Percentiles rank a stretch among this genome's conserved stretches.
These are phyloP conservation scores for Drosophila suboccidentalis DNA, from an alignment of 2,888 invertebrate genomes.

Conservation along the genomic window DNA sequence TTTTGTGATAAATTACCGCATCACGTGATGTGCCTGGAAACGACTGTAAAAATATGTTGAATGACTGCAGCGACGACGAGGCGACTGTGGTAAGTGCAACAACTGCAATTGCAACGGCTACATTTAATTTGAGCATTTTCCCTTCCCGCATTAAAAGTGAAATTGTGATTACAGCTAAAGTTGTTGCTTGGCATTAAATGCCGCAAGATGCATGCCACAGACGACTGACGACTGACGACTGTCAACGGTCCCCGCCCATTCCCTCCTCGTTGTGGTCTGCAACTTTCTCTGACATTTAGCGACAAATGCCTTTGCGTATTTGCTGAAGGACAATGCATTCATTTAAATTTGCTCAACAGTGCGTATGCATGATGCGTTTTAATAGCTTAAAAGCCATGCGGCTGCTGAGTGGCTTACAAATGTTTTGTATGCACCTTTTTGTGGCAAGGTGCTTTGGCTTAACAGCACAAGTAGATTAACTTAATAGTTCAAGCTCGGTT, in stretches of 20 bases:
- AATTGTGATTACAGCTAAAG: conserved; percentile 61
- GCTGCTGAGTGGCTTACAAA: conserved; percentile 39
- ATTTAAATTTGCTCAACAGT: conserved; percentile 56
- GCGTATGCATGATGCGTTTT: conserved; percentile 60
- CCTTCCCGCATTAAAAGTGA: conserved; percentile 51
- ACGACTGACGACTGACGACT: conserved; percentile 16
- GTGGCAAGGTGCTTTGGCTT: conserved; percentile 4
- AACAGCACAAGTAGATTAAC: conserved; percentile 25
- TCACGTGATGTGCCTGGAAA: conserved; percentile 83
- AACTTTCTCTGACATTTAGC: conserved; percentile 37
- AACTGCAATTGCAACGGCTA: conserved; percentile 25
- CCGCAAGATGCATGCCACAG: conserved; percentile 53
- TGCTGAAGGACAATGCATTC: conserved; percentile 30
- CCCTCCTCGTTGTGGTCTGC: background rate
- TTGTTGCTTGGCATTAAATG: conserved; percentile 51
- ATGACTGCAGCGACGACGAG: conserved; percentile 63
- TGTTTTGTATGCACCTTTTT: conserved; percentile 29
- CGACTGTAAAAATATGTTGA: conserved; percentile 78
- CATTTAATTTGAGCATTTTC: conserved; percentile 55
- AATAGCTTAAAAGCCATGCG: conserved; percentile 43
- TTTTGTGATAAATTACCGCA: conserved; percentile 83
- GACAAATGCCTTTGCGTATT: conserved; percentile 30
- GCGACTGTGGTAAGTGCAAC: conserved; percentile 16
- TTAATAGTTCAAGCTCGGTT: background rate
- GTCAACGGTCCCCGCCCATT: background rate